phyloP scores from a whole-genome alignment of 2,888 invertebrate species.

The Nephrotoma appendiculata region DNA sequence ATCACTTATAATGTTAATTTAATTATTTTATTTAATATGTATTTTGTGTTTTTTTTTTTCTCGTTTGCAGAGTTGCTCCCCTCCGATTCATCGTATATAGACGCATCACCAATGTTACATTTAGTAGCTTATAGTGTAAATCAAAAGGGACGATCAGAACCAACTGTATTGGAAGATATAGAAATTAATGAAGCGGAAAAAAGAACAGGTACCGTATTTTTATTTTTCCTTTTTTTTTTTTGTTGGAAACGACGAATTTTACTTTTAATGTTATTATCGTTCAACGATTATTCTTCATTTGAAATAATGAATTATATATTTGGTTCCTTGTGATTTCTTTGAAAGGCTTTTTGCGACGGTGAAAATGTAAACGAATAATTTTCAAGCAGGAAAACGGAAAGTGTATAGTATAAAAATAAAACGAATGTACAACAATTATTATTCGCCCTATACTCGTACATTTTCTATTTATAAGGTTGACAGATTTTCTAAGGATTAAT shows the following conservation, averaged over 20 bases:
- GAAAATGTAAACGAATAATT: not conserved
- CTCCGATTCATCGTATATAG: constrained; percentile 27
- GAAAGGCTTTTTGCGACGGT: not conserved
- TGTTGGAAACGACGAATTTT: not conserved
- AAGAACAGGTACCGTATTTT: constrained; percentile 50
- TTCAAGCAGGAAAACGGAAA: not conserved
- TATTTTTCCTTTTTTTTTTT: not conserved
- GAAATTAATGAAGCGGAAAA: constrained; percentile 77
- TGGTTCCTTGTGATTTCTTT: not conserved
- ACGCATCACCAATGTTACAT: constrained; percentile 47
- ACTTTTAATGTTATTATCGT: not conserved
- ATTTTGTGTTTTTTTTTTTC: not conserved
- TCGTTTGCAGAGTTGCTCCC: constrained; percentile 26
- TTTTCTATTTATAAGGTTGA: not conserved
- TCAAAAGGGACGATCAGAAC: constrained; percentile 72
- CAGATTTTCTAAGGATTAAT: not conserved
- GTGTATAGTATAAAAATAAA: not conserved
- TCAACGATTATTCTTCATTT: not conserved
- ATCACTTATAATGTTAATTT: constrained; percentile 2
- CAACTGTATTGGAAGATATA: constrained; percentile 68
- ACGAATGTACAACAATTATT: not conserved
- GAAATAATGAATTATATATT: not conserved
- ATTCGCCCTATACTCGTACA: not conserved
- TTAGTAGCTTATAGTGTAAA: constrained; percentile 71
- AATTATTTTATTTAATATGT: not conserved